Evolutionary conservation across 2,113 vertebrate species (phyloP).

Genomic region (Etia nguti): DNA sequence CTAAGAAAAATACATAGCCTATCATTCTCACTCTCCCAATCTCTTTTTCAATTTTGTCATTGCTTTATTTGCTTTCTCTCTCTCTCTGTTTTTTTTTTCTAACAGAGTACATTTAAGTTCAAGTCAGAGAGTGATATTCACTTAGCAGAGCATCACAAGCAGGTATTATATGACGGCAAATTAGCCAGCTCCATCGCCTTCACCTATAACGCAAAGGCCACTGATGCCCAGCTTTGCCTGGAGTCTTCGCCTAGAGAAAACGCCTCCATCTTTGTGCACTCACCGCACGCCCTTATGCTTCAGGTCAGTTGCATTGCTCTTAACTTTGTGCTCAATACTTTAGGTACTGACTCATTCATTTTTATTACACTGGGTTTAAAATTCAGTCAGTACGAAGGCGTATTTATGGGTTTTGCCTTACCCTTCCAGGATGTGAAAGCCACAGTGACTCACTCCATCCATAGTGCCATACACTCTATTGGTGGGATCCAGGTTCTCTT

Average conservation of each 20-base stretch:
- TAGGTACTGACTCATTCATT: not conserved
- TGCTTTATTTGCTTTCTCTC: not conserved
- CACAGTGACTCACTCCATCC: conserved; percentile 94
- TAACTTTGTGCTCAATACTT: not conserved
- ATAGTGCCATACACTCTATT: conserved; percentile 95
- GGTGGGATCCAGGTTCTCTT: conserved; percentile 97
- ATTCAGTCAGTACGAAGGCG: not conserved
- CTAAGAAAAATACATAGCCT: not conserved
- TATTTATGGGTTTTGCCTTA: not conserved
- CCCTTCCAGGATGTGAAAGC: conserved; percentile 88
- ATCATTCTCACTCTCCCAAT: not conserved
- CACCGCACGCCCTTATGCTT: conserved; percentile 96
- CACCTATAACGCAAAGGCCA: conserved; percentile 95
- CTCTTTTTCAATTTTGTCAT: not conserved
- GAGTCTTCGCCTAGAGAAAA: conserved; percentile 97
- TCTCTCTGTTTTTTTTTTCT: not conserved
- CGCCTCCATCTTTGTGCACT: conserved; percentile 95
- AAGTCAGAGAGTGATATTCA: conserved; percentile 97
- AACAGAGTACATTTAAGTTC: conserved; percentile 96
- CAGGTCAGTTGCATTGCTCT: conserved; percentile 75
- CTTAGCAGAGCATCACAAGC: conserved; percentile 95
- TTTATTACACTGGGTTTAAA: not conserved
- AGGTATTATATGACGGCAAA: conserved; percentile 92
- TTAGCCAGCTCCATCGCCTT: conserved; percentile 91
- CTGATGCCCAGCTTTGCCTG: conserved; percentile 93